These are phyloP conservation scores for Botia kubotai DNA, from an alignment of 2,797 vertebrate genomes.

Conservation along the genomic window DNA sequence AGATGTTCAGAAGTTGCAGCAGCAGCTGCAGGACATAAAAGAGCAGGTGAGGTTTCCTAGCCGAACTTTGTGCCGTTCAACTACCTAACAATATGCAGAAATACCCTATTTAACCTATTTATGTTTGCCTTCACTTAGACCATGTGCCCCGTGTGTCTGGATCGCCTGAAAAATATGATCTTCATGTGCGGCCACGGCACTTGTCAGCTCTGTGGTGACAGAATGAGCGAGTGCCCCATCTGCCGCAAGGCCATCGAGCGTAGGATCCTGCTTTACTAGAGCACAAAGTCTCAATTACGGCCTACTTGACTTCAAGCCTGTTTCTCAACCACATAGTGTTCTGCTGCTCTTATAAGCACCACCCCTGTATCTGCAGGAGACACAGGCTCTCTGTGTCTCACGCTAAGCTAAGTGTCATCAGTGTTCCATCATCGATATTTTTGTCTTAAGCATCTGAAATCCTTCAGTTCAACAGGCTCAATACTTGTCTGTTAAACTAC, in stretches of 20 bases:
- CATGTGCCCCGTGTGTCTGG: slow-evolving; percentile 98
- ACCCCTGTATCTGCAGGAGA: slow-evolving; percentile 17
- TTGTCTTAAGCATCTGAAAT: slow-evolving; percentile 13
- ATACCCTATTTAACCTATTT: slow-evolving; percentile 3
- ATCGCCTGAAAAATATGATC: slow-evolving; percentile 99
- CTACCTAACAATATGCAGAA: neutral
- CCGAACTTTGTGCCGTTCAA: neutral
- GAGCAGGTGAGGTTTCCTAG: slow-evolving; percentile 85
- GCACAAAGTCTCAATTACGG: slow-evolving; percentile 20
- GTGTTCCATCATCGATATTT: slow-evolving; percentile 44
- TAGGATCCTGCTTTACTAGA: slow-evolving; percentile 95
- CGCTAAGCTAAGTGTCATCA: slow-evolving; percentile 47
- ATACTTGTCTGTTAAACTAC: neutral
- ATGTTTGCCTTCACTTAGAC: slow-evolving; percentile 79
- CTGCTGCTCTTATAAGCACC: slow-evolving; percentile 6
- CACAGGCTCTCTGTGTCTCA: slow-evolving; percentile 17
- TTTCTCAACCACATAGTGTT: slow-evolving; percentile 38
- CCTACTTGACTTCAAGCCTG: slow-evolving; percentile 9
- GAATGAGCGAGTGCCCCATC: slow-evolving; percentile 99
- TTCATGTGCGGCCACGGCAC: slow-evolving; percentile 99
- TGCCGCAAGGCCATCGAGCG: slow-evolving; percentile 98
- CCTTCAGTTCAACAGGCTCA: neutral
- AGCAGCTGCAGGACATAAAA: slow-evolving; percentile 98
- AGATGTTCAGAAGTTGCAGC: slow-evolving; percentile 97
- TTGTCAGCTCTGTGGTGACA: slow-evolving; percentile 96